Percentiles rank a stretch among this genome's conserved stretches.
Evolutionary conservation across 2,113 vertebrate species (phyloP).

Genomic region (Salvelinus fontinalis): DNA sequence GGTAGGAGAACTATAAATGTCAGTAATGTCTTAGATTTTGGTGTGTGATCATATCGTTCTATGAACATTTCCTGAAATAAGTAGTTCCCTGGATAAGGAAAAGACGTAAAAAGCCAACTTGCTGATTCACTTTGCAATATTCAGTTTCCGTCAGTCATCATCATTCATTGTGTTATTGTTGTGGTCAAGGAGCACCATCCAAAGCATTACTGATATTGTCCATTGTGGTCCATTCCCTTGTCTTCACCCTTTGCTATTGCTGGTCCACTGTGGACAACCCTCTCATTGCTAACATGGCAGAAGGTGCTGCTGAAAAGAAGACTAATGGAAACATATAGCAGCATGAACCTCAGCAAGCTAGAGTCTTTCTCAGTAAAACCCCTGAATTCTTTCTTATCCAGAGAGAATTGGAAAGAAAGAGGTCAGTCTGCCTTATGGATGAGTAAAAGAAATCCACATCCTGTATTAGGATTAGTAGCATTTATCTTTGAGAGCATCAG

Average conservation of each 20-base stretch:
- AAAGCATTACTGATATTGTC: neutral
- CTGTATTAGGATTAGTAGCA: slow-evolving; percentile 27
- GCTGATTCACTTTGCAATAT: slow-evolving; percentile 3
- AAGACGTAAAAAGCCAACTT: neutral
- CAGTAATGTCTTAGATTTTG: neutral
- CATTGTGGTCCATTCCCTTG: neutral
- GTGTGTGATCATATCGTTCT: too few relatives aligned
- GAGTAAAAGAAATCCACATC: slow-evolving; percentile 37
- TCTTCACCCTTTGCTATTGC: slow-evolving; percentile 24
- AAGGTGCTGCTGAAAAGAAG: neutral
- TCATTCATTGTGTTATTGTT: neutral
- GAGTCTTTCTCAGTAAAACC: slow-evolving; percentile 53
- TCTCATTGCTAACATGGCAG: too few relatives aligned
- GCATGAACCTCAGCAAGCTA: neutral
- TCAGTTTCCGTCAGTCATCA: neutral
- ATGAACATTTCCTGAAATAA: neutral
- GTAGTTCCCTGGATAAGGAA: neutral
- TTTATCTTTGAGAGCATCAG: slow-evolving; percentile 39
- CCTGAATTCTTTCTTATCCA: slow-evolving; percentile 40
- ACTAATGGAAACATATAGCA: neutral
- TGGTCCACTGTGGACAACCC: slow-evolving; percentile 13
- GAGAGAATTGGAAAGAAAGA: slow-evolving; percentile 28
- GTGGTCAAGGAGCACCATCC: neutral
- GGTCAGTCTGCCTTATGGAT: slow-evolving; percentile 40
- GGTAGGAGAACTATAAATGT: neutral